These are phyloP conservation scores for Troglohyphantes excavatus DNA, from an alignment of 2,888 invertebrate genomes.

Conservation along the genomic window DNA sequence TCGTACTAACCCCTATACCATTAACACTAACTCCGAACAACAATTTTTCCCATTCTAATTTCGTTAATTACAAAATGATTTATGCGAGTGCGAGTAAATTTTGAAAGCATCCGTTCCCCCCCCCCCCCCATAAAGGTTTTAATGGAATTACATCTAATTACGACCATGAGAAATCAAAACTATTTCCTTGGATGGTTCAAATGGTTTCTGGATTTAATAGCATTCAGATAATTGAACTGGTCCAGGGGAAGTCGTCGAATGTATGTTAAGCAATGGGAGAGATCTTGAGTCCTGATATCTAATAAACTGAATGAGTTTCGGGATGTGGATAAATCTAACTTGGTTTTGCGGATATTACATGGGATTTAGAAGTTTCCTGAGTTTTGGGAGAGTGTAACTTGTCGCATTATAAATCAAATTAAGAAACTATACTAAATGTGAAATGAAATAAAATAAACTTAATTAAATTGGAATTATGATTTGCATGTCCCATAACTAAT, in stretches of 20 bases:
- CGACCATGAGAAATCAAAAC: background rate
- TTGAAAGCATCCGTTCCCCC: background rate
- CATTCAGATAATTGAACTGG: slow-evolving; percentile 55
- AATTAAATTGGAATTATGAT: too few relatives aligned
- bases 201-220: slow-evolving; percentile 2
- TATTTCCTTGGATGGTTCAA: slow-evolving; percentile 14
- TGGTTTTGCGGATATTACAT: background rate
- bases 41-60: background rate
- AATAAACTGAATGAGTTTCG: background rate
- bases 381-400: too few relatives aligned
- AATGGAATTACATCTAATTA: slow-evolving; percentile 58
- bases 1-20: background rate
- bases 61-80: slow-evolving; percentile 37
- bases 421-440: too few relatives aligned
- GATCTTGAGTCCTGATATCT: slow-evolving; percentile 4
- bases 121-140: background rate
- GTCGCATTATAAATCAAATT: too few relatives aligned
- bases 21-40: background rate
- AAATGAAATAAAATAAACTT: too few relatives aligned
- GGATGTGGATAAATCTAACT: background rate
- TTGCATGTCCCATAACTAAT: too few relatives aligned
- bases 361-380: too few relatives aligned
- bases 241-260: slow-evolving; percentile 20
- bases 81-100: background rate
- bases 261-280: slow-evolving; percentile 38